Base-by-base conservation (phyloP, 1,140 invertebrate species). In the Cyclina sinensis region DNA sequence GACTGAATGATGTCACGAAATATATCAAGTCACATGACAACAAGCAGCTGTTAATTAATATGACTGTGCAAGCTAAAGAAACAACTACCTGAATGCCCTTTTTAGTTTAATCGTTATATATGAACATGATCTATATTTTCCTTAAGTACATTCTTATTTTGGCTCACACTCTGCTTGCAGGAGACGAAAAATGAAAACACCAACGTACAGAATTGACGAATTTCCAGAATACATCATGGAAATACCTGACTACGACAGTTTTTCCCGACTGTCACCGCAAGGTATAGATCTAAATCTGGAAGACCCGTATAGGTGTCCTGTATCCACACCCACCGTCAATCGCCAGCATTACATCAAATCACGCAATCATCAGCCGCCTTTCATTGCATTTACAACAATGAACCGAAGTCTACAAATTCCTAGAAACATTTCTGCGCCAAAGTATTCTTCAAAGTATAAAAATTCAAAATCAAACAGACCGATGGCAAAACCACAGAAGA, bases 301-400 rank as follows among this genome's bases (percentile, higher is more conserved):
- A 27, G 84, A 86, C n/a, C 59, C 74, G n/a, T 87, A 87, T 37
- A 32, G 85, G 46, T 87, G 85, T 80, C 85, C 85, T 11, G 85
- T 87, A 0, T 87, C 85, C 3, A 87, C 85, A 5, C 85, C 85
- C 0, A 78, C 85, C n/a, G 57, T 78, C 59, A 79, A 54, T n/a
- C 46, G 83, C 24, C 21, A 76, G n/a, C 57, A 48, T 2, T 37
- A 32, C 51, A 37, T 54, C 2, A 46, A 62, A 24, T 3, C 51
- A 18, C 46, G 18, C 4, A 35, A 54, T 35, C 30, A 46, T 12
- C 73, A 39, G 30, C 24, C 27, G n/a, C 59, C 85, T 32, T 87
- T 80, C 32, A 65, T 87, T 3, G 32, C 85, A 48, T 87, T 80
- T 54, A 79, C 85, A 11, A 87, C 37, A 18, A 9, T 87, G 32